Conservation (phyloP, 1,140 invertebrate genomes). For the Leguminivora glycinivorella region DNA sequence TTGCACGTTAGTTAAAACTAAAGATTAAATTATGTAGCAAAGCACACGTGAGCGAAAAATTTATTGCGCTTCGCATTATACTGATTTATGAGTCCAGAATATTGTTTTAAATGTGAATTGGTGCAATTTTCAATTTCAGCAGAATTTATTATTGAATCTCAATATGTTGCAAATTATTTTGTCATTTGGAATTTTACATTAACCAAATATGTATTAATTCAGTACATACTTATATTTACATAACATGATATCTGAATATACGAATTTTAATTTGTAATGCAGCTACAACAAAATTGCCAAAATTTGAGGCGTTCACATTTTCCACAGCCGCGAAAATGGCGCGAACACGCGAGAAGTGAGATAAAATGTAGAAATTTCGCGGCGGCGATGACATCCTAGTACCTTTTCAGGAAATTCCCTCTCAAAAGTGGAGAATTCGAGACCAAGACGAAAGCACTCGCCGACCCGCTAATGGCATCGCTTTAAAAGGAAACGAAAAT, state of each 20-base stretch:
- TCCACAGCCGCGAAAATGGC: conserved; percentile 17
- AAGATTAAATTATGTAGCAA: conserved; percentile 2
- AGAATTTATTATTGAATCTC: conserved; percentile 13
- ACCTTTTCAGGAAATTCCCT: conserved; percentile 45
- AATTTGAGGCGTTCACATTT: conserved; percentile 37
- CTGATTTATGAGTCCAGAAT: conserved; percentile 7
- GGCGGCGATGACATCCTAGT: conserved; percentile 37
- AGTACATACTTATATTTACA: not conserved
- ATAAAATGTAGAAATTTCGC: conserved; percentile 51
- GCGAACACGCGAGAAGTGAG: conserved; percentile 32
- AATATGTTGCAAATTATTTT: not conserved
- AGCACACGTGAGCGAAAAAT: not conserved
- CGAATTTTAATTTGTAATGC: not conserved
- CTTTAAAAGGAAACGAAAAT: conserved; percentile 68
- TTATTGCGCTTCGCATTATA: conserved; percentile 7
- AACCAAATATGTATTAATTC: not conserved
- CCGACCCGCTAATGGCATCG: conserved; percentile 60
- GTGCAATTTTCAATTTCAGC: conserved; percentile 17
- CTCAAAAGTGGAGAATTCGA: conserved; percentile 49
- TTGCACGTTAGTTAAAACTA: conserved; percentile 42
- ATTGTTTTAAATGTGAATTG: conserved; percentile 23
- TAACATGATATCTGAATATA: not conserved
- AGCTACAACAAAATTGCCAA: conserved; percentile 22
- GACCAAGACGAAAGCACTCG: conserved; percentile 52
- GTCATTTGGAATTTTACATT: not conserved